Evolutionary conservation across 2,888 invertebrate species (phyloP), one percentile per base, ranked within the genome.

Genomic region (Syritta pipiens): DNA sequence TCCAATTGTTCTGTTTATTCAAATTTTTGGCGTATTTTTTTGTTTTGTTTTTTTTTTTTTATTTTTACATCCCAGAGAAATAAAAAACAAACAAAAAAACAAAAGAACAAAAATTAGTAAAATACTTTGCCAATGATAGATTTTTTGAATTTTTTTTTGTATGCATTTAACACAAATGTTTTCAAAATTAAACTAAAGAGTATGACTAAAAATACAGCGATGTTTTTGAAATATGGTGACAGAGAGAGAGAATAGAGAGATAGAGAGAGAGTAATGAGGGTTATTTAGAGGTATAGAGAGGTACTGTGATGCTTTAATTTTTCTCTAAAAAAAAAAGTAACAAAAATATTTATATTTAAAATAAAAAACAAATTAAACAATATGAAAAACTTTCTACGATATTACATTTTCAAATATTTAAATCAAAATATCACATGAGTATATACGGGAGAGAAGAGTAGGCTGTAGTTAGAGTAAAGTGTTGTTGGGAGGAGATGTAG

Each of bases 1-100:
- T 99, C 99, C 93, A 99, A 92, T 96, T 99, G 99, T 90, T 99
- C 99, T 87, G 77, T 77, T 77, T 14, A 57, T 71, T 49, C 28
- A 7, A 46, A 17, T 53, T 55, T 63, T 20, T n/a, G n/a, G n/a
- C n/a, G n/a, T n/a, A n/a, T n/a, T n/a, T n/a, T n/a, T n/a, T n/a
- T n/a, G n/a, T n/a, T n/a, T n/a, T n/a, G n/a, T n/a, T n/a, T n/a
- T n/a, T n/a, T n/a, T n/a, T n/a, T n/a, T n/a, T n/a, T n/a, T n/a
- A 17, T 35, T 24, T 40, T 32, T 1, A 26, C n/a, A n/a, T n/a
- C n/a, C n/a, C n/a, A n/a, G n/a, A n/a, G n/a, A 30, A 65, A 32
- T 30, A 32, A 42, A 30, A 28, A 4, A 22, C 10, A 17, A 35
- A 26, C 32, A 35, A 59, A 42, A 1, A 42, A 28, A 17, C 37